These are phyloP conservation scores for Margarornis squamiger DNA, from an alignment of 2,797 vertebrate species.

Conservation along the genomic window DNA sequence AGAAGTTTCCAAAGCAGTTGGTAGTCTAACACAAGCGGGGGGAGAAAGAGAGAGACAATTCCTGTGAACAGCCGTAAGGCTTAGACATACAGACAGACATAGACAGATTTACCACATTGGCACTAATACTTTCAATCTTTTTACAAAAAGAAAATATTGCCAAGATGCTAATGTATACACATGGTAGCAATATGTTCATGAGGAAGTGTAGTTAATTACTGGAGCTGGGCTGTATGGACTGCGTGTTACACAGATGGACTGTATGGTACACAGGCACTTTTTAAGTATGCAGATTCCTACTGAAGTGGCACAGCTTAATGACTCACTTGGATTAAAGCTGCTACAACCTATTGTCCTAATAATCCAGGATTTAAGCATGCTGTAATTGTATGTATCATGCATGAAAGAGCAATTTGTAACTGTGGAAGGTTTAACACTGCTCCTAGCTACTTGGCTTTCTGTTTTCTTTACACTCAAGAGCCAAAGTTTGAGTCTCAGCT, in stretches of 20 bases:
- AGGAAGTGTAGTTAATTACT: slow-evolving; percentile 61
- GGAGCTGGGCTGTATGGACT: slow-evolving; percentile 27
- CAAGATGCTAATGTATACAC: slow-evolving; percentile 66
- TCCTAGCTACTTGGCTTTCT: background rate
- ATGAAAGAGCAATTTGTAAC: slow-evolving; percentile 45
- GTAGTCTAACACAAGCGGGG: background rate
- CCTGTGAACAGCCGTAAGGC: slow-evolving; percentile 20
- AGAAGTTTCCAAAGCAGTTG: slow-evolving; percentile 51
- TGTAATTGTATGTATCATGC: slow-evolving; percentile 39
- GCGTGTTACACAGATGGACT: slow-evolving; percentile 64
- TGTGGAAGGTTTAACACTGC: slow-evolving; percentile 14
- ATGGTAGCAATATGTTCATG: slow-evolving; percentile 65
- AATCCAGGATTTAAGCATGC: slow-evolving; percentile 61
- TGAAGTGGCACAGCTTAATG: slow-evolving; percentile 62
- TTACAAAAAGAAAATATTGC: slow-evolving; percentile 63
- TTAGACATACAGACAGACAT: slow-evolving; percentile 51
- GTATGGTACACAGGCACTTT: background rate
- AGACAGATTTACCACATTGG: slow-evolving; percentile 62
- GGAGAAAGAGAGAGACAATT: background rate
- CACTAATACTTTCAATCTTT: slow-evolving; percentile 59
- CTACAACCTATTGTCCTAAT: slow-evolving; percentile 59
- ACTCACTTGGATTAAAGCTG: slow-evolving; percentile 54
- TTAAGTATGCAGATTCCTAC: slow-evolving; percentile 60
- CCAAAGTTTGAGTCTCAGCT: background rate
- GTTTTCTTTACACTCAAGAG: background rate